Evolutionary conservation across 2,797 vertebrate species (phyloP), one percentile per base, ranked within the genome.

Genomic region (Epinephelus malabaricus): DNA sequence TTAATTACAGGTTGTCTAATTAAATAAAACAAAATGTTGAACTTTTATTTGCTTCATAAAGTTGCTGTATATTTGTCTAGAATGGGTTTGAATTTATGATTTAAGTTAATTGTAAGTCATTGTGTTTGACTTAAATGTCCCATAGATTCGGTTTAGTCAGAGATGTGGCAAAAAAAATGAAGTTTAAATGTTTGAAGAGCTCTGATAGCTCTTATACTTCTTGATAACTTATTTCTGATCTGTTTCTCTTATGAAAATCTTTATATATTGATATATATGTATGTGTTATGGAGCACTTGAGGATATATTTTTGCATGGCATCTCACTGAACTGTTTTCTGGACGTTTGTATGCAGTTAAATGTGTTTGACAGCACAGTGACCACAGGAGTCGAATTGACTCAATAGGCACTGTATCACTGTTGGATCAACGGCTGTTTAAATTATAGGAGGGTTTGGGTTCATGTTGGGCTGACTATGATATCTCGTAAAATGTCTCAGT

Each of bases 401-500:
- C 45, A 27, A 27, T 27, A 27, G 27, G 27, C 27, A 27, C 27
- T 27, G 27, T 27, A 27, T 27, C 27, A 27, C 21, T 43, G 17
- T 51, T 58, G n/a, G 49, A 61, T 61, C 3, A 18, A 18, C 10
- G 10, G 5, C 25, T 30, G 10, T 12, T 3, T 13, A 38, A 59
- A 27, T 27, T 17, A 9, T 2, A n/a, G 2, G 10, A 54, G 12
- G 46, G 13, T 46, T 8, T 53, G 4, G 68, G 58, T 56, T 78
- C 6, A 19, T 47, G 21, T 64, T 50, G 7, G 17, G 18, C 47
- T 66, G 25, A 43, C 2, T 40, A 15, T 43, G 60, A 73, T 40
- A 9, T n/a, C 21, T 56, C 43, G 2, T 73, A n/a, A 63, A 50
- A 56, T 61, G 15, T 79, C 9, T 73, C 64, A 84, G 59, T 59